Percentiles rank a stretch among this genome's conserved stretches.
Evolutionary conservation across 1,140 invertebrate species (phyloP).

Genomic region (Antheraea mylitta): DNA sequence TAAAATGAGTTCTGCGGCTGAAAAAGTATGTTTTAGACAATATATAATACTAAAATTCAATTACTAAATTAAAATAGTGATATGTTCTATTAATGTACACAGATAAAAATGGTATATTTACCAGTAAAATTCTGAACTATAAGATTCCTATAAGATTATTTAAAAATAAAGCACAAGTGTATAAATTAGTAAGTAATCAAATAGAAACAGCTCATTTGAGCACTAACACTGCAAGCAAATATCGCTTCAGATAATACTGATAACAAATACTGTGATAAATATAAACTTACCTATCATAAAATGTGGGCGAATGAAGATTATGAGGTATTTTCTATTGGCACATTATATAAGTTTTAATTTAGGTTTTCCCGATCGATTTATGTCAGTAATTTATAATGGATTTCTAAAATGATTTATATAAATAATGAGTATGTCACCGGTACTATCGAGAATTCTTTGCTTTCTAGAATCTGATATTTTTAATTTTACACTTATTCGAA

Average conservation of each 20-base stretch:
- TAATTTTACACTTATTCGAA: neutral
- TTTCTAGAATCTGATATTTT: neutral
- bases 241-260: slow-evolving; percentile 4
- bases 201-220: neutral
- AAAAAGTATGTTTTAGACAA: no score
- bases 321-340: slow-evolving; percentile 22
- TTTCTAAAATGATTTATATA: neutral
- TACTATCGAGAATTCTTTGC: neutral
- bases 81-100: neutral
- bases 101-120: neutral
- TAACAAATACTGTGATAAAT: slow-evolving; percentile 8
- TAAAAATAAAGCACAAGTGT: neutral
- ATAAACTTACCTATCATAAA: slow-evolving; percentile 47
- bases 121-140: neutral
- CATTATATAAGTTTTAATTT: slow-evolving; percentile 32
- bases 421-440: neutral
- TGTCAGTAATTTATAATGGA: neutral
- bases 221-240: slow-evolving; percentile 3
- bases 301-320: slow-evolving; percentile 24
- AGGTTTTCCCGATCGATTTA: neutral
- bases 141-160: neutral
- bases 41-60: no score
- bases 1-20: no score
- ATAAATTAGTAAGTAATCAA: slow-evolving; percentile 1
- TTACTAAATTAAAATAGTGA: no score